Base-by-base conservation (phyloP, 2,113 vertebrate species). In the Eclectus roratus region DNA sequence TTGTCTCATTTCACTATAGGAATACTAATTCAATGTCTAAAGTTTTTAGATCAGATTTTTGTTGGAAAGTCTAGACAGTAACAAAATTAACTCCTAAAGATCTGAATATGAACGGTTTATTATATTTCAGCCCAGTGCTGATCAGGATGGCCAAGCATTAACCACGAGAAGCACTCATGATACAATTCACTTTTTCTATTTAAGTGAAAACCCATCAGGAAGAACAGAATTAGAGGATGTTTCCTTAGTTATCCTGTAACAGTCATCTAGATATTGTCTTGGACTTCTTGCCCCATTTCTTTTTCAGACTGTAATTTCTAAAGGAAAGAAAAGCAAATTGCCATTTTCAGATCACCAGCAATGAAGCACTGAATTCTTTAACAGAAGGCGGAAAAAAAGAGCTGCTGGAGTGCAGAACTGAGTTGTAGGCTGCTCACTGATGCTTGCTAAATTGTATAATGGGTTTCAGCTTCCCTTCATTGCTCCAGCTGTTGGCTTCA, bases 401-500 rank as follows among this genome's bases (percentile, higher is more conserved):
- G 85, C 89, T 68, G 69, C 93, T 71, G 80, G 69, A 86, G 56
- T 6, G 11, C 46, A 15, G 83, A 25, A 15, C 49, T 0, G 50
- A 84, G 73, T 23, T 52, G 78, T 17, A 78, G 24, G 61, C 89
- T 94, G 93, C 81, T 96, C 84, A 41, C 29, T 89, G 94, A 53
- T 52, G 81, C 95, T 44, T 91, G 81, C 4, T 60, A 88, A 95
- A 95, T 96, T 55, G 46, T 88, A 37, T 81, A 85, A 85, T 73
- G 94, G 58, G 68, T 95, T 93, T 76, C 89, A 80, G 85, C 53
- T 80, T 37, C 87, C 60, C 70, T 52, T 80, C 87, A 7, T 49
- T 80, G 89, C 86, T 79, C 17, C 89, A 80, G 89, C 87, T 91
- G 84, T 77, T 95, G 87, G 63, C 53, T 89, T 85, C 94, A 89